Conservation (phyloP, 1,140 invertebrate species). For the Drosophila cardini region DNA sequence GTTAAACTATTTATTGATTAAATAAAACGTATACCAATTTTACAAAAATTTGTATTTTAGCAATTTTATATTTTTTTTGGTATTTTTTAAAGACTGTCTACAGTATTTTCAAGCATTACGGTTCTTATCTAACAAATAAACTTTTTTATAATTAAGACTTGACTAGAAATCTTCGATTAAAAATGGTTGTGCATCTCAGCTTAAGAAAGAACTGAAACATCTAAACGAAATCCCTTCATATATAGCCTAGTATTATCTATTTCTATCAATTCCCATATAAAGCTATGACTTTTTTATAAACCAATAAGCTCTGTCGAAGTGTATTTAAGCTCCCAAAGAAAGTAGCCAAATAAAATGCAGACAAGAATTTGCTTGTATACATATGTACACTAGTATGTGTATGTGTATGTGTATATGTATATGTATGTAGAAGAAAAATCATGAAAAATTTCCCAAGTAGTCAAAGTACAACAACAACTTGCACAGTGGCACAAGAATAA, state of each 20-base stretch:
- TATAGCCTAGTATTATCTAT: slow-evolving; percentile 8
- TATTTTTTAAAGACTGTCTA: too few relatives aligned
- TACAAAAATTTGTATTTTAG: too few relatives aligned
- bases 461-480: slow-evolving; percentile 49
- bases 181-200: not conserved
- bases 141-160: too few relatives aligned
- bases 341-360: slow-evolving; percentile 63
- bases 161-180: too few relatives aligned
- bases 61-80: too few relatives aligned
- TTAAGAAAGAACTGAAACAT: slow-evolving; percentile 6
- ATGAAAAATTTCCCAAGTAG: slow-evolving; percentile 64
- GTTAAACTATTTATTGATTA: too few relatives aligned
- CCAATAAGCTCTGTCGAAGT: slow-evolving; percentile 42
- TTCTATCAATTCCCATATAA: slow-evolving; percentile 9
- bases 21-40: too few relatives aligned
- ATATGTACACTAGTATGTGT: slow-evolving; percentile 14
- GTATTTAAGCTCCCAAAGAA: slow-evolving; percentile 53
- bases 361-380: slow-evolving; percentile 32
- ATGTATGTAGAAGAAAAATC: slow-evolving; percentile 40
- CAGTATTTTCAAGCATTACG: too few relatives aligned
- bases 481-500: slow-evolving; percentile 56
- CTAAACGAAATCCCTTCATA: not conserved
- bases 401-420: not conserved
- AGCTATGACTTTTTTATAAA: slow-evolving; percentile 12
- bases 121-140: too few relatives aligned